Conservation (phyloP, 2,888 invertebrate species). For the Cheiracanthium punctorium region DNA sequence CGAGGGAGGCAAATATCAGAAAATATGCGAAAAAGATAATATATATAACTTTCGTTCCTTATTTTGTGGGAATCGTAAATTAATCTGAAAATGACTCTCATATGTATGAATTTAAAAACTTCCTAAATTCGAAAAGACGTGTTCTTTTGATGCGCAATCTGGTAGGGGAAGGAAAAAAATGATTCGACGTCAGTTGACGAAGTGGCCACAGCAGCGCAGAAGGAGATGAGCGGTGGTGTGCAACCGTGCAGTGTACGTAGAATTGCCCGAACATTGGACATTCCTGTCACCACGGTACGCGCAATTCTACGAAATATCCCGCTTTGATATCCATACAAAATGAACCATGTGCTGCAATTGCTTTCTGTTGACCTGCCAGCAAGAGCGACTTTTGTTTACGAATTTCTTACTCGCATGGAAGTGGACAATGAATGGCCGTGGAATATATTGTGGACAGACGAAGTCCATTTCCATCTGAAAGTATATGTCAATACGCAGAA, state of each 20-base stretch:
- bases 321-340: not conserved
- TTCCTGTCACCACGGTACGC: constrained; percentile 13
- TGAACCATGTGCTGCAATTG: not conserved
- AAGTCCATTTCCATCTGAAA: no score
- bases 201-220: not conserved
- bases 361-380: not conserved
- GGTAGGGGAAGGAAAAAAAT: not conserved
- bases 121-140: no score
- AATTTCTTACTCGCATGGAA: constrained; percentile 13
- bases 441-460: no score
- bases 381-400: not conserved
- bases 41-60: no score
- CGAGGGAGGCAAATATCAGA: no score
- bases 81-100: no score
- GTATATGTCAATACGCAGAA: constrained; percentile 18
- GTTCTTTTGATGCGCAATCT: constrained; percentile 7
- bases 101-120: no score
- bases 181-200: not conserved
- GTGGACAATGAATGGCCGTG: no score
- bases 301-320: not conserved
- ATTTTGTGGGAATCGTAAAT: no score
- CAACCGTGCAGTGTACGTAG: no score
- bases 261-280: not conserved
- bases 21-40: no score
- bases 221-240: not conserved